Conservation (phyloP, 2,797 vertebrate species). For the Sphenodon punctatus region DNA sequence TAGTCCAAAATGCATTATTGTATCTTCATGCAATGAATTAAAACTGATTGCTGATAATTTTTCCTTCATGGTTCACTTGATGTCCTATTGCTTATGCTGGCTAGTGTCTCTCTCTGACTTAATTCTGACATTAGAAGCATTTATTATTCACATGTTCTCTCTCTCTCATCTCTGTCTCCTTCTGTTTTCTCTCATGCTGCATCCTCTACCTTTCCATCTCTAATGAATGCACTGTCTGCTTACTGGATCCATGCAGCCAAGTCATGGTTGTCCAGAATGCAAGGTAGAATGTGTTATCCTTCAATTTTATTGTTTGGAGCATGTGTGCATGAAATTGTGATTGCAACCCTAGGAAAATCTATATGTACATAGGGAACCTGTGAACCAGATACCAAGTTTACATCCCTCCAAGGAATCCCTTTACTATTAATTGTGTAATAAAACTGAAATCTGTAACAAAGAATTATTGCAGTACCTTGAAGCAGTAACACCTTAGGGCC, state of each 20-base stretch:
- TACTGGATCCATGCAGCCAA: slow-evolving; percentile 93
- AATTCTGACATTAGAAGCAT: neutral
- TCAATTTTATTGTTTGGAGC: slow-evolving; percentile 50
- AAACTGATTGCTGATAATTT: neutral
- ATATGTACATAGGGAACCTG: neutral
- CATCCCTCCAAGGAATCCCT: neutral
- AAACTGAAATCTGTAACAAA: neutral
- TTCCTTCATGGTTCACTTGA: neutral
- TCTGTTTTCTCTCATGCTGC: slow-evolving; percentile 62
- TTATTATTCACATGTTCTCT: slow-evolving; percentile 35
- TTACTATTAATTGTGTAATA: neutral
- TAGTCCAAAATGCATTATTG: neutral
- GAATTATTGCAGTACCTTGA: neutral
- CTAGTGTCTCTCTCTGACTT: slow-evolving; percentile 21
- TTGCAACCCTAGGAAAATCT: neutral
- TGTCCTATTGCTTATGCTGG: neutral
- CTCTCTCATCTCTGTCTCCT: slow-evolving; percentile 54
- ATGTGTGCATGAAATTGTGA: neutral
- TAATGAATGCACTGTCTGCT: slow-evolving; percentile 56
- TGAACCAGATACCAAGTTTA: neutral
- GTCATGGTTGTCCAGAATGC: slow-evolving; percentile 99
- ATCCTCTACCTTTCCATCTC: slow-evolving; percentile 72
- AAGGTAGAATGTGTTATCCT: slow-evolving; percentile 89
- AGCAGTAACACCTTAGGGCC: neutral
- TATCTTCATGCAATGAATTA: neutral